phyloP scores from a whole-genome alignment of 1,140 invertebrate genomes.

The Lineus longissimus region DNA sequence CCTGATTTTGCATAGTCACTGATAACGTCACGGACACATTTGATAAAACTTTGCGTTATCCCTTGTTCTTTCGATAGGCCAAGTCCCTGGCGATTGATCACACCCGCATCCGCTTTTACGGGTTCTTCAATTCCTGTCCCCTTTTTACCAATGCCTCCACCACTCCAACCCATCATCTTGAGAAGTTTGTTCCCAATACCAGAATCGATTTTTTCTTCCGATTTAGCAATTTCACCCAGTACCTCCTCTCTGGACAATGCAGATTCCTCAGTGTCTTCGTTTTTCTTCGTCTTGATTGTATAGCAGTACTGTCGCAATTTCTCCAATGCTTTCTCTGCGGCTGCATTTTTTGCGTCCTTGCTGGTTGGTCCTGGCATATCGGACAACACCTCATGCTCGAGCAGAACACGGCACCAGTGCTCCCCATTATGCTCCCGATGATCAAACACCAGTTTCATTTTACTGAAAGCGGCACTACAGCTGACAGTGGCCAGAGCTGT shows the following conservation, averaged over 20 bases:
- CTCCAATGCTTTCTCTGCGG: conserved; percentile 26
- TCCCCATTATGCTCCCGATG: conserved; percentile 5
- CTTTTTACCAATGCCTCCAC: conserved; percentile 69
- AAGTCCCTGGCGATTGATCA: conserved; percentile 38
- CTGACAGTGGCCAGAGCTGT: background rate
- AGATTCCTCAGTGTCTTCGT: conserved; percentile 38
- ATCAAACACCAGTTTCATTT: conserved; percentile 28
- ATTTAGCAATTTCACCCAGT: conserved; percentile 56
- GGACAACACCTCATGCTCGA: conserved; percentile 26
- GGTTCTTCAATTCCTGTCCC: conserved; percentile 65
- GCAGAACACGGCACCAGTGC: conserved; percentile 24
- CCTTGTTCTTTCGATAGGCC: conserved; percentile 30
- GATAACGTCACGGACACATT: conserved; percentile 26
- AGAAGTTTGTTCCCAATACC: conserved; percentile 69
- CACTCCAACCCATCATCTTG: conserved; percentile 76
- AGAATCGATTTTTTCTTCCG: conserved; percentile 46
- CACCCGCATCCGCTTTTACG: conserved; percentile 42
- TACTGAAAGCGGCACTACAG: conserved; percentile 31
- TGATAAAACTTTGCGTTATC: conserved; percentile 28
- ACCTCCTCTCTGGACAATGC: conserved; percentile 34
- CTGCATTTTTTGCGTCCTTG: conserved; percentile 25
- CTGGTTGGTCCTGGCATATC: conserved; percentile 20
- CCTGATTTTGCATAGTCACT: conserved; percentile 33
- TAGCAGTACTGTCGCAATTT: conserved; percentile 33
- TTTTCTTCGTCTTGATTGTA: conserved; percentile 60